Percentiles rank a stretch among this genome's conserved stretches.
Evolutionary conservation across 2,797 vertebrate genomes (phyloP).

Genomic region (Anabacerthia variegaticeps): DNA sequence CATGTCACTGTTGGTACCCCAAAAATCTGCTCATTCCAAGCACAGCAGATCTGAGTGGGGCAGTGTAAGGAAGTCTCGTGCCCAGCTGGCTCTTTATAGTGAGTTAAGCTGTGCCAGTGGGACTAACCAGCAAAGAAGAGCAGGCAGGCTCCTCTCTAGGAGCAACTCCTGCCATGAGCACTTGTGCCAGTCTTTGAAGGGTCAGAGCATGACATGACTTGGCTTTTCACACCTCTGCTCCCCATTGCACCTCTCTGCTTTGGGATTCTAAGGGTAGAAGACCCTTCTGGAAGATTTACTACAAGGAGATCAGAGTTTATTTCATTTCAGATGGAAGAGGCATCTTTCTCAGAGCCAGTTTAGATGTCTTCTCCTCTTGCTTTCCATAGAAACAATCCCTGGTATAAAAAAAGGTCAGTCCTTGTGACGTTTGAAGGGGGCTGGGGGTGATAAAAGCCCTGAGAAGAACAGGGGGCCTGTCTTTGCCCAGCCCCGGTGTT

Average conservation of each 20-base stretch:
- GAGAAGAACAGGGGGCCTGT: background rate
- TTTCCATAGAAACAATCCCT: background rate
- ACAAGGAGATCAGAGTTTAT: background rate
- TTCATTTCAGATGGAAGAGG: background rate
- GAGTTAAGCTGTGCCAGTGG: background rate
- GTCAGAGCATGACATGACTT: rapidly evolving
- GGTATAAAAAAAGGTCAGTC: background rate
- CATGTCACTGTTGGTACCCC: rapidly evolving
- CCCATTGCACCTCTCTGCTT: background rate
- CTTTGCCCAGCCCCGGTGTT: background rate
- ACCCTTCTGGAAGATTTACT: background rate
- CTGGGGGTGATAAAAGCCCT: background rate
- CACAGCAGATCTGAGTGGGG: background rate
- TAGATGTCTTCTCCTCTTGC: background rate
- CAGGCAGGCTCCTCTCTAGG: background rate
- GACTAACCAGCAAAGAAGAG: background rate
- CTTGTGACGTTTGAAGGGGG: background rate
- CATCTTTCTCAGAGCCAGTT: background rate
- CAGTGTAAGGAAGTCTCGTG: rapidly evolving
- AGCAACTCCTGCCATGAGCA: background rate
- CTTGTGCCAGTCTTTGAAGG: background rate
- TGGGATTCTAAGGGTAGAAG: background rate
- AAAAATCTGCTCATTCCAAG: background rate
- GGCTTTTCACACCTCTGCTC: background rate
- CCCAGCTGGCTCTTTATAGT: background rate